A percentile compares a stretch with the other conserved stretches of the same genome.
phyloP scores from a whole-genome alignment of 2,797 vertebrate species.

The Characodon lateralis region DNA sequence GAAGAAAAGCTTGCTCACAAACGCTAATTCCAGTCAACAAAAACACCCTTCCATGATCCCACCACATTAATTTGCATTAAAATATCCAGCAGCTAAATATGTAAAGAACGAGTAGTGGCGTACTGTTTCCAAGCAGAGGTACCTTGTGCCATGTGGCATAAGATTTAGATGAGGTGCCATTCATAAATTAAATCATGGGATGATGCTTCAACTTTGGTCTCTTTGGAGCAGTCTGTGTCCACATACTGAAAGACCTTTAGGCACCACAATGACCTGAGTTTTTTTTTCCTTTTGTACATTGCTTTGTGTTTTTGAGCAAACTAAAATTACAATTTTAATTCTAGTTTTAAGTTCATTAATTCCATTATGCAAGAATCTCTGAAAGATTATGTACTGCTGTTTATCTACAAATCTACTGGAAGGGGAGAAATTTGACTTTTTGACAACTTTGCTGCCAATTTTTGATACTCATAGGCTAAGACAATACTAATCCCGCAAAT shows the following conservation, averaged over 20 bases:
- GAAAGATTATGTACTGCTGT: no score
- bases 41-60: slow-evolving; percentile 76
- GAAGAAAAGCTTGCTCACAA: slow-evolving; percentile 75
- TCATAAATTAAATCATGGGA: not conserved
- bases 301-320: no score
- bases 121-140: slow-evolving; percentile 63
- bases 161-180: slow-evolving; percentile 4
- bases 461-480: no score
- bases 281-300: no score
- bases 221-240: not conserved
- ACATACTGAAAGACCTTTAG: no score
- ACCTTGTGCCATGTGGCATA: slow-evolving; percentile 42
- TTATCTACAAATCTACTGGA: no score
- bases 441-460: no score
- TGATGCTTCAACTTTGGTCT: not conserved
- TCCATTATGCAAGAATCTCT: no score
- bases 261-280: not conserved
- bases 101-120: slow-evolving; percentile 74
- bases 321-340: no score
- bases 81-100: slow-evolving; percentile 80
- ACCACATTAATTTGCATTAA: slow-evolving; percentile 79
- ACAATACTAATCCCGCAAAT: no score
- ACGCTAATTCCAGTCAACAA: slow-evolving; percentile 84
- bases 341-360: no score
- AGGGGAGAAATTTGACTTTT: no score